Conservation (phyloP, 2,113 vertebrate genomes). For the Sebastes fasciatus region DNA sequence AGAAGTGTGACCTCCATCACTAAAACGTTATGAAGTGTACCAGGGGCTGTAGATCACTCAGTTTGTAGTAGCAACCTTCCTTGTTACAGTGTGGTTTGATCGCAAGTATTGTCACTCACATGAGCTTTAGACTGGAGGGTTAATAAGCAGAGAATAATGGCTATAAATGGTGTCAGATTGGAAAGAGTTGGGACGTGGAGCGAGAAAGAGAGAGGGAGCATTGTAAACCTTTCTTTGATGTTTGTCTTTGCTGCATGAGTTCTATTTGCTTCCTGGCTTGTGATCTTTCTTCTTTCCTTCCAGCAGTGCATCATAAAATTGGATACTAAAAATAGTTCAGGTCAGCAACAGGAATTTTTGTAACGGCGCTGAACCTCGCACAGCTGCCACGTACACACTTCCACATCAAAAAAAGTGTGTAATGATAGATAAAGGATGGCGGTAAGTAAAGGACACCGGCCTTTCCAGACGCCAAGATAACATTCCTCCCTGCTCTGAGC, state of each 20-base stretch:
- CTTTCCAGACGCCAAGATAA: slow-evolving; percentile 61
- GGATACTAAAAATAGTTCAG: slow-evolving; percentile 41
- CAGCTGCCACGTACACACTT: slow-evolving; percentile 39
- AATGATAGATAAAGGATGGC: slow-evolving; percentile 28
- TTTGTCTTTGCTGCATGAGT: slow-evolving; percentile 40
- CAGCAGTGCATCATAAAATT: slow-evolving; percentile 21
- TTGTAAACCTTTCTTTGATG: slow-evolving; percentile 46
- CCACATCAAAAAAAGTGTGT: not conserved
- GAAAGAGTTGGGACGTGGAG: not conserved
- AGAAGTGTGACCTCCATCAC: slow-evolving; percentile 3
- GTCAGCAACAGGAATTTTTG: slow-evolving; percentile 37
- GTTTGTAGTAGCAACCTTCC: not conserved
- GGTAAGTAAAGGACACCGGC: slow-evolving; percentile 43
- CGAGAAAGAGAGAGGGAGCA: not conserved
- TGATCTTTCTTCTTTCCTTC: slow-evolving; percentile 18
- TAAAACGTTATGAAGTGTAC: not conserved
- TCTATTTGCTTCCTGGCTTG: slow-evolving; percentile 15
- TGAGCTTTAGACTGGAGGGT: not conserved
- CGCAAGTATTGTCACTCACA: not conserved
- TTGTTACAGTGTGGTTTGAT: not conserved
- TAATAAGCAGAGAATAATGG: not conserved
- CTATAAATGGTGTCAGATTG: slow-evolving; percentile 36
- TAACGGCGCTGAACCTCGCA: slow-evolving; percentile 12
- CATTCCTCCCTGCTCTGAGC: slow-evolving; percentile 55
- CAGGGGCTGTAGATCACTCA: not conserved